phyloP scores from a whole-genome alignment of 2,888 invertebrate genomes.

The Sussaba pulchella region DNA sequence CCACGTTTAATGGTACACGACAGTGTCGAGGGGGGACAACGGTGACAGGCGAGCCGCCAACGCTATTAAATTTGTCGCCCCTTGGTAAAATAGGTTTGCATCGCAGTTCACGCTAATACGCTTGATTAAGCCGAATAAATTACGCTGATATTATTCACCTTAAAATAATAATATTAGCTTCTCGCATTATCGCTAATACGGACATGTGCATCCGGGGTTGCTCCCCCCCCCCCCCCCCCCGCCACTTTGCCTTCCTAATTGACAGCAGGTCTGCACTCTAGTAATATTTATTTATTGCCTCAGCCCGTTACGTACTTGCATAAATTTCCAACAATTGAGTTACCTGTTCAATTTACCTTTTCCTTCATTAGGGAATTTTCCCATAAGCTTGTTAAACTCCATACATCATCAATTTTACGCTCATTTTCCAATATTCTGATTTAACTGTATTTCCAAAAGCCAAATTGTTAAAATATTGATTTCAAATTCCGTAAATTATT shows the following conservation, averaged over 20 bases:
- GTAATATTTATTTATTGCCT: slow-evolving; percentile 60
- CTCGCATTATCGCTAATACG: slow-evolving; percentile 74
- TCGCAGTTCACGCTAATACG: slow-evolving; percentile 72
- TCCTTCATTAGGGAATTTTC: slow-evolving; percentile 40
- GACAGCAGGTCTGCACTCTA: slow-evolving; percentile 46
- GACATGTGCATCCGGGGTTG: slow-evolving; percentile 70
- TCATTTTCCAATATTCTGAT: slow-evolving; percentile 46
- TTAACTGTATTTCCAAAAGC: not conserved
- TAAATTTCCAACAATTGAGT: slow-evolving; percentile 52
- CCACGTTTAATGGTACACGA: slow-evolving; percentile 40
- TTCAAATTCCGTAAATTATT: not conserved
- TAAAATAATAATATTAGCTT: slow-evolving; percentile 75
- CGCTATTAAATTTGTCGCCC: slow-evolving; percentile 73
- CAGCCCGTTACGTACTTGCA: slow-evolving; percentile 27
- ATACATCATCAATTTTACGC: slow-evolving; percentile 16
- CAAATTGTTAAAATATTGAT: slow-evolving; percentile 13
- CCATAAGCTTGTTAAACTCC: slow-evolving; percentile 25
- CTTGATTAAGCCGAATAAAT: slow-evolving; percentile 77
- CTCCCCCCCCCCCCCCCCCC: slow-evolving; percentile 16
- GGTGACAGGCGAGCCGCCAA: slow-evolving; percentile 40
- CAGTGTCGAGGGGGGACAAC: slow-evolving; percentile 30
- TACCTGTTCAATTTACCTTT: slow-evolving; percentile 59
- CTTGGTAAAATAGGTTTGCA: slow-evolving; percentile 72
- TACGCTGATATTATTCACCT: slow-evolving; percentile 74
- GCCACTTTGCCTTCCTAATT: slow-evolving; percentile 46